Evolutionary conservation across 2,888 invertebrate species (phyloP), one percentile per base, ranked within the genome.

Genomic region (Thyatira batis): DNA sequence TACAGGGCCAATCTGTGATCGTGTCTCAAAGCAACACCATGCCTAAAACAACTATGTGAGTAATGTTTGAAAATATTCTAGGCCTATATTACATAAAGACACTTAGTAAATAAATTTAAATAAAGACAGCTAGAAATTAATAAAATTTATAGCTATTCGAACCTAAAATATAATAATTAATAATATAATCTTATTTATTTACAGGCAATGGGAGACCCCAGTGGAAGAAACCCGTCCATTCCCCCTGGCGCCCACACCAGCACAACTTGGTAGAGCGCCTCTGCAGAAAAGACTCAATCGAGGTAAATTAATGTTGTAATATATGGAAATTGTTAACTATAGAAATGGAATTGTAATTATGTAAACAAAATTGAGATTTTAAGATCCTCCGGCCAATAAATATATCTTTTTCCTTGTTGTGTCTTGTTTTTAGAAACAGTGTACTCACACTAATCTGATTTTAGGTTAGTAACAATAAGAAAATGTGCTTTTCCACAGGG

Each of bases 211-310:
- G 91, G 90, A 90, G 27, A 76, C 73, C 0, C 72, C 74, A 0
- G 73, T 67, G 0, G 91, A 88, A 54, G 91, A 90, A 54, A 61
- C 85, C 0, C 87, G 92, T n/a, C 92, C 92, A 1, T 92, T 92
- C 89, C 95, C 97, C 53, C 92, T 98, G 64, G 98, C 97, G 45
- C 98, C 98, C 0, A 98, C 98, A 0, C 98, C 98, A 2, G 98
- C 98, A 25, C 98, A 98, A 85, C 93, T 98, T 54, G 98, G 98
- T 49, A 94, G 95, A 64, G 97, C 98, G 33, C 98, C 98, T 8
- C 85, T 97, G 51, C 98, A 98, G 90, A 94, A 97, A 80, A 93
- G 97, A 74, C 96, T 97, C 74, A 97, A 96, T 76, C 93, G 96
- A 94, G 95, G 97, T 96, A 87, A 10, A 1, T 23, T 1, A 33